These are phyloP conservation scores for Passer montanus DNA, from an alignment of 2,113 vertebrate species.

Conservation along the genomic window DNA sequence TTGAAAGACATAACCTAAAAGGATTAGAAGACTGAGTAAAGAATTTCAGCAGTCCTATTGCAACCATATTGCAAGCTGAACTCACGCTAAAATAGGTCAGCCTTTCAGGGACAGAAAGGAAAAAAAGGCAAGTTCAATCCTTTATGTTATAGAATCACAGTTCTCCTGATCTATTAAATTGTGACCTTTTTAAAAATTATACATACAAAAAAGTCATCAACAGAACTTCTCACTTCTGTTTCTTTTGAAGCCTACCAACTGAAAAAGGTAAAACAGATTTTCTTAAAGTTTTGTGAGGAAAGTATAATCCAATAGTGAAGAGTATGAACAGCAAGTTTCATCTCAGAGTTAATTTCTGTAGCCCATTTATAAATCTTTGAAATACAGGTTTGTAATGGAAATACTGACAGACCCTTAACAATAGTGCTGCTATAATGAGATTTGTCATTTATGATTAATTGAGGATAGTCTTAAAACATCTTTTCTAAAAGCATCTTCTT, in stretches of 20 bases:
- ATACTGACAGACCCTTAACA: conserved; percentile 33
- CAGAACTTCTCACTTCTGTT: neutral
- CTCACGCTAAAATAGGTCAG: neutral
- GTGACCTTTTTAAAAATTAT: neutral
- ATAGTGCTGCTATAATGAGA: conserved; percentile 32
- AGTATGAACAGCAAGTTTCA: neutral
- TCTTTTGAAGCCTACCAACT: neutral
- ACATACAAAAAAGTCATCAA: neutral
- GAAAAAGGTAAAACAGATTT: neutral
- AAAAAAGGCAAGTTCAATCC: neutral
- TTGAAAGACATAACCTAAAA: neutral
- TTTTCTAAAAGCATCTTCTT: conserved; percentile 55
- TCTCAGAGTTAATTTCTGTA: conserved; percentile 9
- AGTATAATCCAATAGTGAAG: neutral
- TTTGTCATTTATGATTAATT: conserved; percentile 60
- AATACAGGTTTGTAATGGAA: conserved; percentile 44
- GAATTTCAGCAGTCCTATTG: neutral
- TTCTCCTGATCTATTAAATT: neutral
- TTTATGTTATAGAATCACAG: neutral
- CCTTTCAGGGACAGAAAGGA: neutral
- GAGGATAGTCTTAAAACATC: conserved; percentile 37
- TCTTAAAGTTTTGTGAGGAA: neutral
- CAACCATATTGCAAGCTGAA: neutral
- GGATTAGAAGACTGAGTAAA: neutral
- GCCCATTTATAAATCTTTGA: conserved; percentile 20